phyloP scores from a whole-genome alignment of 64 coral and sea anemone species.

The Montipora sp. region DNA sequence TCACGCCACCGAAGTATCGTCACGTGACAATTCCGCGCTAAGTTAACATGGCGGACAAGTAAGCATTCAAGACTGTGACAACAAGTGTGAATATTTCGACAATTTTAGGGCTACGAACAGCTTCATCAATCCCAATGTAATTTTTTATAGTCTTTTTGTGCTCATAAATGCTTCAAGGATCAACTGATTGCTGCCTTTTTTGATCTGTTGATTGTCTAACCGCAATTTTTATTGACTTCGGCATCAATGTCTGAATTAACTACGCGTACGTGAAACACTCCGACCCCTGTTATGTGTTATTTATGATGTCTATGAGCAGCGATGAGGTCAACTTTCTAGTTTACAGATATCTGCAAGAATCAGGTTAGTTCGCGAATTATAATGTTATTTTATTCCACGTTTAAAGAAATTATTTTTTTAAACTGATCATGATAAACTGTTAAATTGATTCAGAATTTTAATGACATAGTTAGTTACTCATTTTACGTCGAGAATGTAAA shows the following conservation, averaged over 20 bases:
- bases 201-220: neutral
- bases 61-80: conserved; percentile 31
- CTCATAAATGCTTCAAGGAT: neutral
- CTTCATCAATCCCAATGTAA: neutral
- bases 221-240: conserved; percentile 20
- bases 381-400: neutral
- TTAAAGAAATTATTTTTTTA: neutral
- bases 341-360: conserved; percentile 99
- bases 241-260: conserved; percentile 43
- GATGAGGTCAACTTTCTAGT: conserved; percentile 99
- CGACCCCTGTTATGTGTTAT: conserved; percentile 72
- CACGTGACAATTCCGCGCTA: conserved; percentile 80
- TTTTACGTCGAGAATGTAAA: too few species aligned
- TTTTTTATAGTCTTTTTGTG: neutral
- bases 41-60: conserved; percentile 91
- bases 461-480: too few species aligned
- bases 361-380: conserved; percentile 65
- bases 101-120: conserved; percentile 5
- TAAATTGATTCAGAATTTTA: too few species aligned
- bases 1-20: conserved; percentile 8
- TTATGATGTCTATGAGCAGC: conserved; percentile 99
- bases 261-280: conserved; percentile 6
- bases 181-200: conserved; percentile 20
- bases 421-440: too few species aligned
- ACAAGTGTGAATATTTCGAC: neutral